Percentiles rank a stretch among this genome's conserved stretches.
phyloP scores from a whole-genome alignment of 2,888 invertebrate species.

The Nowickia ferox region DNA sequence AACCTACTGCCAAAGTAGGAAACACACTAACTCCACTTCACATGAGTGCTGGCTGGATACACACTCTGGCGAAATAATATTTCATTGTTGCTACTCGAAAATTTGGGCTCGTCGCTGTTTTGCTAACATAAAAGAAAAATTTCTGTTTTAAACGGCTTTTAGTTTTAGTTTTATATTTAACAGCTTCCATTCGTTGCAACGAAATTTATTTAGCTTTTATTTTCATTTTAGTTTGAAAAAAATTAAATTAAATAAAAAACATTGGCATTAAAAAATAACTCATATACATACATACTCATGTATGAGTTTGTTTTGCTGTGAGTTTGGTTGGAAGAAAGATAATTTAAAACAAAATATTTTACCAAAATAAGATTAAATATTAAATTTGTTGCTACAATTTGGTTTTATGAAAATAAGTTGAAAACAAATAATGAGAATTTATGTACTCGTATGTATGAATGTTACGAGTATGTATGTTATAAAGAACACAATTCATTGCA shows the following conservation, averaged over 20 bases:
- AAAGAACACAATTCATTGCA: too few species aligned
- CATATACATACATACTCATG: background rate
- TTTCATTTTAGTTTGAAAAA: conserved; percentile 7
- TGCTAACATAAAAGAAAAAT: background rate
- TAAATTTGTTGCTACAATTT: background rate
- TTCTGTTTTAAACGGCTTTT: background rate
- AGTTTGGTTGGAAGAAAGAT: background rate
- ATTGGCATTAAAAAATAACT: too few species aligned
- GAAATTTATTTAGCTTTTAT: background rate
- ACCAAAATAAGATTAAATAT: background rate
- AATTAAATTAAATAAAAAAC: too few species aligned
- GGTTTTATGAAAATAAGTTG: background rate
- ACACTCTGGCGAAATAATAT: background rate
- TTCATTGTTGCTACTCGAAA: background rate
- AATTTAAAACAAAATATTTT: background rate
- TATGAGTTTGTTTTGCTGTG: background rate
- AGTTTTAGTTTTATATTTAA: background rate
- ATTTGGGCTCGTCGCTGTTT: background rate
- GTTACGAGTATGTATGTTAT: too few species aligned
- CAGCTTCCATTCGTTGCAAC: background rate
- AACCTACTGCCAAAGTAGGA: conserved; percentile 10
- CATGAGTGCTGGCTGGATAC: background rate
- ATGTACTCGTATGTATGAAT: too few species aligned
- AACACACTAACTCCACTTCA: background rate
- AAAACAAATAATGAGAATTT: background rate